These are phyloP conservation scores for Neodiprion pinetum DNA, from an alignment of 1,140 invertebrate species.

Conservation along the genomic window DNA sequence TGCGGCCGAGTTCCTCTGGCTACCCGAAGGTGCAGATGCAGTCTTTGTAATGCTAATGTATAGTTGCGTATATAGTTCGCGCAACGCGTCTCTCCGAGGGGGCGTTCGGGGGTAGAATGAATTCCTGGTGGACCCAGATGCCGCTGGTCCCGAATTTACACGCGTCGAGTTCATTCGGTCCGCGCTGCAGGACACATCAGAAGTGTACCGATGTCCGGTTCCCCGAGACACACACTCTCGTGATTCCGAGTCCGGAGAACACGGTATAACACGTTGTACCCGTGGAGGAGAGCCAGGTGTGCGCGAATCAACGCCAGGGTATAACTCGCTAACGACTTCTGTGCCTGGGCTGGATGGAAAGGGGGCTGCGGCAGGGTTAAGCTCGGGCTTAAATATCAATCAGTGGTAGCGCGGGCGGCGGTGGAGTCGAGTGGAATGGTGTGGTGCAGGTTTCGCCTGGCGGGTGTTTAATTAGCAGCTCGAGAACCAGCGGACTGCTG, in stretches of 20 bases:
- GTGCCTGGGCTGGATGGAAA: neutral
- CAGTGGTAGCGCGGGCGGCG: conserved; percentile 38
- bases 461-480: conserved; percentile 62
- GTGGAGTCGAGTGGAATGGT: conserved; percentile 19
- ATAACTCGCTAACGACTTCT: conserved; percentile 2
- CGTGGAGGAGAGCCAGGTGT: neutral
- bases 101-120: conserved; percentile 22
- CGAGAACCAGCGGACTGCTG: conserved; percentile 44
- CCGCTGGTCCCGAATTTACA: conserved; percentile 28
- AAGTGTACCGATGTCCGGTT: no score
- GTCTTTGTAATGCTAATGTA: conserved; percentile 46
- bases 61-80: conserved; percentile 27
- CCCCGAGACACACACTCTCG: no score
- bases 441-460: conserved; percentile 38
- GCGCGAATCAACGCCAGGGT: neutral
- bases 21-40: conserved; percentile 42
- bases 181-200: no score
- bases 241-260: no score
- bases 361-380: conserved; percentile 37
- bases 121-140: conserved; percentile 22
- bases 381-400: conserved; percentile 58
- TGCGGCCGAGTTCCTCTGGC: conserved; percentile 17
- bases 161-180: neutral
- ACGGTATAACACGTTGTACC: no score
- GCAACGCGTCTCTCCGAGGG: conserved; percentile 23